These are phyloP conservation scores for Rhea americana DNA, from an alignment of 2,113 vertebrate genomes.

Conservation along the genomic window DNA sequence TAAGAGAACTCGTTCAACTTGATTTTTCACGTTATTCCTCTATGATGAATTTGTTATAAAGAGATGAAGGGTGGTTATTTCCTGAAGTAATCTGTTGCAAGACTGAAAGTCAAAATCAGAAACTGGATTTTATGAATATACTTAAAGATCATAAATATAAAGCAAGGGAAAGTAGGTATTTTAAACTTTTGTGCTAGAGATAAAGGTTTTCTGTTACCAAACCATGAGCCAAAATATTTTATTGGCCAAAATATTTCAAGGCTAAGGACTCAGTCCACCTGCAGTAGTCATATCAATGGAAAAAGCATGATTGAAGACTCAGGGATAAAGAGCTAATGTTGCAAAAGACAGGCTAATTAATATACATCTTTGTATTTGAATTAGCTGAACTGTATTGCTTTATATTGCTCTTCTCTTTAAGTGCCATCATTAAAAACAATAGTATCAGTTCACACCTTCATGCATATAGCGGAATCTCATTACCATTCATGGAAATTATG, in stretches of 20 bases:
- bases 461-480: neutral
- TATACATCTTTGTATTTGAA: constrained; percentile 1
- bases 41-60: neutral
- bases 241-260: neutral
- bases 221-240: neutral
- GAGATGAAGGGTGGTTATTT: neutral
- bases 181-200: neutral
- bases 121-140: neutral
- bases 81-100: neutral
- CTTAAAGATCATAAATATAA: neutral
- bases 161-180: neutral
- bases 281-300: neutral
- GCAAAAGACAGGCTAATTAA: constrained; percentile 14
- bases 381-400: neutral
- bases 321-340: neutral
- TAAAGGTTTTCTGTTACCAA: neutral
- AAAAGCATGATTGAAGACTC: neutral
- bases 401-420: neutral
- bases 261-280: neutral
- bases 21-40: neutral
- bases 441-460: neutral
- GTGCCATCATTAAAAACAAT: neutral
- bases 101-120: neutral
- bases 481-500: neutral
- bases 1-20: neutral